These are phyloP conservation scores for Perca flavescens DNA, from an alignment of 2,113 vertebrate species.

Conservation along the genomic window DNA sequence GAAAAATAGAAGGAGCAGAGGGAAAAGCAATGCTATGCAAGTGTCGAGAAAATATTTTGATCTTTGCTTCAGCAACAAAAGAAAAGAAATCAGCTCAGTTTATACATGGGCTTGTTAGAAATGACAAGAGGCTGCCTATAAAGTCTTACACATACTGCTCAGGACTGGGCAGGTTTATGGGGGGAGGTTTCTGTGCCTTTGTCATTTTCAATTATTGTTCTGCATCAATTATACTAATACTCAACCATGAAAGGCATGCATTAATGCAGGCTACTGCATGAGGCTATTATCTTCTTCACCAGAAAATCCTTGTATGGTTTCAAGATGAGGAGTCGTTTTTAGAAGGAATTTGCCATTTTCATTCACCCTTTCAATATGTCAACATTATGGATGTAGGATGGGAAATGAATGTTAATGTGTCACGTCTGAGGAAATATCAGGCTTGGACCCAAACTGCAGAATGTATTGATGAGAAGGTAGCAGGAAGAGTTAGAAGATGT, in stretches of 20 bases:
- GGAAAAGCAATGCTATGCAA: conserved; percentile 2
- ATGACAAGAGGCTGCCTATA: background rate
- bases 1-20: background rate
- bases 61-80: conserved; percentile 22
- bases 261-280: background rate
- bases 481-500: no score
- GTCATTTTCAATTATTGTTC: background rate
- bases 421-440: no score
- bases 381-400: no score
- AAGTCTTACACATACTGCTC: background rate
- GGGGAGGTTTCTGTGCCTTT: background rate
- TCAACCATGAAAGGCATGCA: background rate
- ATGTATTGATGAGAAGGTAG: no score
- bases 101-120: conserved; percentile 9
- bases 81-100: conserved; percentile 3
- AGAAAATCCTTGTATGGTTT: background rate
- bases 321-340: no score
- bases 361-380: no score
- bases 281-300: background rate
- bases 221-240: background rate
- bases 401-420: no score
- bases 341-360: no score
- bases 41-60: conserved; percentile 43
- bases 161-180: background rate
- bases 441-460: no score